Conservation (phyloP, 2,113 vertebrate genomes). For the Elephantulus edwardii region DNA sequence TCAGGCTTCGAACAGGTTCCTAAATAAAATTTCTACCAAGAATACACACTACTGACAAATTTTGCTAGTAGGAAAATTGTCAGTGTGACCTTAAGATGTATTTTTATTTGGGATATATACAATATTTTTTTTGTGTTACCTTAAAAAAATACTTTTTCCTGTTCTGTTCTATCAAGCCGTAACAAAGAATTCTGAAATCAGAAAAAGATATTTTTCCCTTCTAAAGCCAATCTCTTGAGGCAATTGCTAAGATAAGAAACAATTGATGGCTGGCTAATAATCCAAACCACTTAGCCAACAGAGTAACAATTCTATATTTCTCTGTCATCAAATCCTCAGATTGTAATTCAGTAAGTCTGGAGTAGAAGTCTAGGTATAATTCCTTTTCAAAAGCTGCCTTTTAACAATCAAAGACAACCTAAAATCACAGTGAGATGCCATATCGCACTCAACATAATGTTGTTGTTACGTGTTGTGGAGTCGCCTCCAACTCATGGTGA, state of each 20-base stretch:
- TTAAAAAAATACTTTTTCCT: slow-evolving; percentile 23
- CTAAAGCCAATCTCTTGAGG: background rate
- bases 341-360: background rate
- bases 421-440: background rate
- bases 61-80: background rate
- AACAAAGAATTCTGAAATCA: slow-evolving; percentile 17
- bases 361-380: background rate
- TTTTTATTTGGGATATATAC: slow-evolving; percentile 14
- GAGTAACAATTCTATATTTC: background rate
- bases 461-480: background rate
- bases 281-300: slow-evolving; percentile 35
- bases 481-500: too few relatives aligned
- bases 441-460: background rate
- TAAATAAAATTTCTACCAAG: slow-evolving; percentile 15
- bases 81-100: background rate
- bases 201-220: background rate
- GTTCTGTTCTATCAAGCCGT: background rate
- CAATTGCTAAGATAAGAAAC: slow-evolving; percentile 5
- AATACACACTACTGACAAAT: slow-evolving; percentile 11
- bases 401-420: background rate
- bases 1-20: background rate
- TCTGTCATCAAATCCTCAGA: background rate
- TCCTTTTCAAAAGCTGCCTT: background rate
- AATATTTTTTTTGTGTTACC: background rate
- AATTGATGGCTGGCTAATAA: background rate